Evolutionary conservation across 2,113 vertebrate species (phyloP).

Genomic region (Phyllostomus hastatus): DNA sequence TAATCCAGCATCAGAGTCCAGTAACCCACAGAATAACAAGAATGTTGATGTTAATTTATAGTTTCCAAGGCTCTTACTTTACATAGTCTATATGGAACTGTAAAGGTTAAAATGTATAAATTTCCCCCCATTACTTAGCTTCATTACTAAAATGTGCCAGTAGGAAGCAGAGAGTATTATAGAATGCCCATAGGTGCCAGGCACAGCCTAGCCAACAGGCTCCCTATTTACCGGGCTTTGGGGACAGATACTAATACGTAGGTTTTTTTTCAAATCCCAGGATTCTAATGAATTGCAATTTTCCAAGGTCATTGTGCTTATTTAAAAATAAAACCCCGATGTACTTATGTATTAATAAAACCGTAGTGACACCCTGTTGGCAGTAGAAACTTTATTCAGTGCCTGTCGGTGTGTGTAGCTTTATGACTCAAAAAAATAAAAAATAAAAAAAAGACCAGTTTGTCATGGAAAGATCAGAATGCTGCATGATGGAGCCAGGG

Average conservation of each 20-base stretch:
- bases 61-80: background rate
- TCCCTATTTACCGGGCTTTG: background rate
- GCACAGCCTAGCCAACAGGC: background rate
- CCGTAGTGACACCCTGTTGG: accelerated
- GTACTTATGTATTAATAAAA: background rate
- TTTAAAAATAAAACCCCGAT: background rate
- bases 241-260: background rate
- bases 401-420: background rate
- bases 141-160: background rate
- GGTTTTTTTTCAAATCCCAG: background rate
- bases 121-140: background rate
- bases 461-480: background rate
- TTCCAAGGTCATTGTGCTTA: background rate
- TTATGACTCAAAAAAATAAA: background rate
- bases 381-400: background rate
- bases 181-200: slow-evolving; percentile 43
- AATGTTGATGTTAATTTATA: background rate
- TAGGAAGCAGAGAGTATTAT: background rate
- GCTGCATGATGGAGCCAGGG: background rate
- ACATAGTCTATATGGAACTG: background rate
- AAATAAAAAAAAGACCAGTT: background rate
- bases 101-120: background rate
- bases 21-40: background rate
- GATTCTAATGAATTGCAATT: background rate
- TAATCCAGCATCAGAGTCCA: background rate